Evolutionary conservation across 2,797 vertebrate genomes (phyloP).

Genomic region (Phoeniculus purpureus): DNA sequence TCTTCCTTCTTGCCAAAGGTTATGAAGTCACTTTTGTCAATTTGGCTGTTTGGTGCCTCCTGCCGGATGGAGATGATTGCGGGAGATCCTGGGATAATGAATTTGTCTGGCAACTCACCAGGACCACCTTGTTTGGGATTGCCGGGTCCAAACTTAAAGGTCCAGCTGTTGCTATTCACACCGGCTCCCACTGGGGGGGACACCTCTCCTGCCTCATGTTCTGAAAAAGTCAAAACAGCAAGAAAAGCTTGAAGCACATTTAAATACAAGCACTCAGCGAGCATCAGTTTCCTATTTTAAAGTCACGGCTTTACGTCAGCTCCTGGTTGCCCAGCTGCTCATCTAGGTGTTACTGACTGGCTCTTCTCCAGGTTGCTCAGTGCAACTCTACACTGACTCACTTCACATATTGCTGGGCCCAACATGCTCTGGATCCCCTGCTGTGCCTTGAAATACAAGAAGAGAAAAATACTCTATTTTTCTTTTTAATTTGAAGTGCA

Average conservation of each 20-base stretch:
- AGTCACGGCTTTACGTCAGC: neutral
- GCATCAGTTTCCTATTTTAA: neutral
- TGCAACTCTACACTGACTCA: neutral
- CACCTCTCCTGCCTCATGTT: constrained; percentile 95
- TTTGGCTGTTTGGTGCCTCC: constrained; percentile 91
- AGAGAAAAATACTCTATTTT: neutral
- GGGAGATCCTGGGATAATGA: constrained; percentile 98
- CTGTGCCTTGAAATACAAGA: neutral
- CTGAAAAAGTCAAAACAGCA: constrained; percentile 79
- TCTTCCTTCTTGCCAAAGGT: constrained; percentile 99
- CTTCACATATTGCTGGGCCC: neutral
- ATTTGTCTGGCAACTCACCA: constrained; percentile 97
- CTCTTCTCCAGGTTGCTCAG: neutral
- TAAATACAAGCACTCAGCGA: neutral
- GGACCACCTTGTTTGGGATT: constrained; percentile 92
- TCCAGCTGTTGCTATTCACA: constrained; percentile 99
- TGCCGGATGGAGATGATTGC: constrained; percentile 99
- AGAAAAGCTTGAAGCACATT: constrained; percentile 6
- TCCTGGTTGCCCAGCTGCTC: neutral
- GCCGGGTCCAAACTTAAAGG: constrained; percentile 95
- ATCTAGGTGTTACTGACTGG: accelerated
- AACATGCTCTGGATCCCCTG: neutral
- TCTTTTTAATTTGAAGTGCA: neutral
- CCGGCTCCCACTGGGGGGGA: constrained; percentile 96
- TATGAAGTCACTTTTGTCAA: constrained; percentile 98